Conservation (phyloP, 2,113 vertebrate genomes). For the Hoplias malabaricus region DNA sequence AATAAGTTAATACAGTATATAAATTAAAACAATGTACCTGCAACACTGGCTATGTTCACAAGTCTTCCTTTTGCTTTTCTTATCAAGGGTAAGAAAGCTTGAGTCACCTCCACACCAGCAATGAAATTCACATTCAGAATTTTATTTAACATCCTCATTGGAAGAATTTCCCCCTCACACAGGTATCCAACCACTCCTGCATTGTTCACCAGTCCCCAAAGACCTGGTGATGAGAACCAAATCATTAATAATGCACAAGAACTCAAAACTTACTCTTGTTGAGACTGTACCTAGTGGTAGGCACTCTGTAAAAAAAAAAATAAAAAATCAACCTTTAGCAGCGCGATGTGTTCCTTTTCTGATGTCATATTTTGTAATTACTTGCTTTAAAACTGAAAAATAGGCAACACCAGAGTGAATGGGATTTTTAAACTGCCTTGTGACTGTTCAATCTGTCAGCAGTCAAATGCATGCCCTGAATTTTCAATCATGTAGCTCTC, state of each 20-base stretch:
- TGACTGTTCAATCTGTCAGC: neutral
- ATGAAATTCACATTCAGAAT: conserved; percentile 88
- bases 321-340: neutral
- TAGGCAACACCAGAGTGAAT: neutral
- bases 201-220: conserved; percentile 88
- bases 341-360: neutral
- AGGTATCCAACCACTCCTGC: conserved; percentile 76
- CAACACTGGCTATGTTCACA: conserved; percentile 82
- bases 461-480: too few relatives aligned
- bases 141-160: conserved; percentile 67
- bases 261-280: neutral
- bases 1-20: neutral
- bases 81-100: conserved; percentile 81
- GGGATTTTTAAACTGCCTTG: neutral
- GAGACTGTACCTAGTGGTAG: neutral
- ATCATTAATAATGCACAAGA: too few relatives aligned
- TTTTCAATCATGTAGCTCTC: neutral
- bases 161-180: conserved; percentile 75
- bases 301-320: neutral
- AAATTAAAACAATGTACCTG: conserved; percentile 69
- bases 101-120: conserved; percentile 75
- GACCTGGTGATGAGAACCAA: conserved; percentile 70
- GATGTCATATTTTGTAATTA: too few relatives aligned
- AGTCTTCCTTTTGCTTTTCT: conserved; percentile 79
- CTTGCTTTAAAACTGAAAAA: too few relatives aligned